Evolutionary conservation across 2,888 invertebrate genomes (phyloP).

Genomic region (Marronus borbonicus): DNA sequence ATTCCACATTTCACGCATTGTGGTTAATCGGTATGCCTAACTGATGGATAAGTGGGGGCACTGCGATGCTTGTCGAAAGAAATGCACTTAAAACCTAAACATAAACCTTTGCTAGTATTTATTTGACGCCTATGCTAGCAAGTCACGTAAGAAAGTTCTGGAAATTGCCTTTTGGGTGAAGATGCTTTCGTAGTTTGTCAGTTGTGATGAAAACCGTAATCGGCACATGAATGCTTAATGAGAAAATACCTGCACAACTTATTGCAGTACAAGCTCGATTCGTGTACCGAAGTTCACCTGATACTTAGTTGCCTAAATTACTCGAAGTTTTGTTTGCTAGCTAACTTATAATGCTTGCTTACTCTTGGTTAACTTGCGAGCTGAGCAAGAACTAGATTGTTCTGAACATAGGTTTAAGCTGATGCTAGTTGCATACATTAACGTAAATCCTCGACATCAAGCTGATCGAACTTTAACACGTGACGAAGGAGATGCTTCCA

Average conservation of each 20-base stretch:
- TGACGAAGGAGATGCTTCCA: neutral
- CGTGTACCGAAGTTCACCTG: neutral
- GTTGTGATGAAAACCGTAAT: neutral
- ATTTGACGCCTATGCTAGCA: too few relatives aligned
- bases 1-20: too few relatives aligned
- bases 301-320: neutral
- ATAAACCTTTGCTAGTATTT: too few relatives aligned
- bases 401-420: conserved; percentile 7
- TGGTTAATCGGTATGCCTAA: too few relatives aligned
- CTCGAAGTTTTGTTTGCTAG: neutral
- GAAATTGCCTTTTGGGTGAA: neutral
- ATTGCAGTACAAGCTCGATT: neutral
- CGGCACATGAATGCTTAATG: conserved; percentile 4
- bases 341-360: too few relatives aligned
- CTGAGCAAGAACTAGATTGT: conserved; percentile 13
- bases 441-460: neutral
- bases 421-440: conserved; percentile 17
- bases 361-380: too few relatives aligned
- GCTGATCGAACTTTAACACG: conserved; percentile 14
- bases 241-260: neutral
- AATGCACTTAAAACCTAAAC: too few relatives aligned
- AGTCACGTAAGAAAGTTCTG: too few relatives aligned
- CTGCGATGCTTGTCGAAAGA: too few relatives aligned
- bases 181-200: neutral
- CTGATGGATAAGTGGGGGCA: too few relatives aligned